These are phyloP conservation scores for Hycleus cichorii DNA, from an alignment of 1,140 invertebrate species.

Conservation along the genomic window DNA sequence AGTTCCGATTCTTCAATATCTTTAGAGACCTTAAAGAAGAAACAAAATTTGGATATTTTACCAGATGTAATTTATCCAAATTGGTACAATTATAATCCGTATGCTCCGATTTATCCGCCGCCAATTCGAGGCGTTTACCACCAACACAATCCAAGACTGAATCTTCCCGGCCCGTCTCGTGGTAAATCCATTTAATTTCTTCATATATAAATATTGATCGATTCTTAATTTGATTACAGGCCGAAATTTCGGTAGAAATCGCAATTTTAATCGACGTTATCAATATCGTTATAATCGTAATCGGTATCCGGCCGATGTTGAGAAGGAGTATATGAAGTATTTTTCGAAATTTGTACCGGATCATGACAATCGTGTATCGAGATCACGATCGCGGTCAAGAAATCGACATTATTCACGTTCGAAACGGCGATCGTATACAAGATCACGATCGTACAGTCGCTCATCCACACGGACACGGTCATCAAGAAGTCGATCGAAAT, in stretches of 20 bases:
- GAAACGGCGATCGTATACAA: constrained; percentile 3
- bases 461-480: constrained; percentile 17
- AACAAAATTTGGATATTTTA: constrained; percentile 1
- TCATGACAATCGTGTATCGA: constrained; percentile 35
- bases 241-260: constrained; percentile 1
- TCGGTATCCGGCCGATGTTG: constrained; percentile 28
- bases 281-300: constrained; percentile 1
- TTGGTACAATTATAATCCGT: constrained; percentile 8
- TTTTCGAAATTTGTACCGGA: constrained; percentile 44
- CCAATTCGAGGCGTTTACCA: background rate
- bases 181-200: background rate
- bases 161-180: constrained; percentile 10
- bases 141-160: background rate
- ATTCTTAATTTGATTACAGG: background rate
- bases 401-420: constrained; percentile 15
- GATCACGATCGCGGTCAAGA: constrained; percentile 20
- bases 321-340: constrained; percentile 41
- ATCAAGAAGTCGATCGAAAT: constrained; percentile 8
- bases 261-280: background rate
- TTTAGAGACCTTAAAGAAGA: constrained; percentile 8
- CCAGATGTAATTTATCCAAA: constrained; percentile 1
- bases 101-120: background rate
- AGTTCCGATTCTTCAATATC: constrained; percentile 28
- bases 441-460: constrained; percentile 23
- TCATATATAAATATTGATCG: no score